Percentiles rank a stretch among this genome's conserved stretches.
Conservation (phyloP, 2,797 vertebrate genomes). For the Pristis pectinata region DNA sequence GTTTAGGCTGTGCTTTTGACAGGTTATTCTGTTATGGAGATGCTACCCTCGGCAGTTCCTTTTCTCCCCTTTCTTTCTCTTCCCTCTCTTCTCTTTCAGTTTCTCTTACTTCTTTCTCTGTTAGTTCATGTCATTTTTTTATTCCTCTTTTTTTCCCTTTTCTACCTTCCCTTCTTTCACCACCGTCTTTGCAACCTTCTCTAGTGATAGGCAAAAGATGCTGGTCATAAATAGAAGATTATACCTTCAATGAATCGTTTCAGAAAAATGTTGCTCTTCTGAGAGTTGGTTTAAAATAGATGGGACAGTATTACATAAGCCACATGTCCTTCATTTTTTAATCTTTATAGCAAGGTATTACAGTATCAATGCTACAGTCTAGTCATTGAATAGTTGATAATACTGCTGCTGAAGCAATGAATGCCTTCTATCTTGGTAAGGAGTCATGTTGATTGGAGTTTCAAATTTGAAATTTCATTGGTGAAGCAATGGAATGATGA, state of each 20-base stretch:
- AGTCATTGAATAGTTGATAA: neutral
- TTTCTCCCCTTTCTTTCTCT: neutral
- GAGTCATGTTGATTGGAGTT: neutral
- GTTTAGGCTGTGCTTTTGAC: neutral
- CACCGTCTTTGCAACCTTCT: neutral
- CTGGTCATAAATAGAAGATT: too few species aligned
- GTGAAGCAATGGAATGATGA: neutral
- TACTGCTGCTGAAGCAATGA: neutral
- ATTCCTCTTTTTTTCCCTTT: neutral
- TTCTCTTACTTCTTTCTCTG: neutral
- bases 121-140: too few species aligned
- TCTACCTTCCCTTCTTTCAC: neutral
- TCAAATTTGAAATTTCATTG: neutral
- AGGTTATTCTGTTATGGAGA: neutral
- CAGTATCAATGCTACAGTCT: neutral
- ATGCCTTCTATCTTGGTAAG: neutral
- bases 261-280: neutral
- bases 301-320: neutral
- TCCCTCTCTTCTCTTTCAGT: neutral
- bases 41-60: neutral
- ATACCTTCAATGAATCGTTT: neutral
- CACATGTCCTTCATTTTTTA: neutral
- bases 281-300: neutral
- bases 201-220: too few species aligned
- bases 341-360: neutral